Percentiles rank a stretch among this genome's conserved stretches.
phyloP scores from a whole-genome alignment of 2,797 vertebrate genomes.

The Lycodopsis pacificus region DNA sequence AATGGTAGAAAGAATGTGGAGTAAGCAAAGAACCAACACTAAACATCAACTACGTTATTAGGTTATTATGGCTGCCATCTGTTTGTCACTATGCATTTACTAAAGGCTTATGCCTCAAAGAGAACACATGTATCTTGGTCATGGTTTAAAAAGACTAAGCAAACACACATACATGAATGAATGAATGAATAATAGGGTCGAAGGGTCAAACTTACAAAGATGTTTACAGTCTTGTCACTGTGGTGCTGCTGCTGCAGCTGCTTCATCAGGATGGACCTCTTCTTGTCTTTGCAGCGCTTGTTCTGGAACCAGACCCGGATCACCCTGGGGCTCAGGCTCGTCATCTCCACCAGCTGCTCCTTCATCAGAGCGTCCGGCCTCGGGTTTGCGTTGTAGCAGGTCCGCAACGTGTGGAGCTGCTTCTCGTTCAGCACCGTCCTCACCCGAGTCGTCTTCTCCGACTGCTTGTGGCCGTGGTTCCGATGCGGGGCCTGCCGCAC shows the following conservation, averaged over 20 bases:
- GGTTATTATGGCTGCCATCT: not conserved
- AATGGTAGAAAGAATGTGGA: not conserved
- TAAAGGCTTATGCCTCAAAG: not conserved
- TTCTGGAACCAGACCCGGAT: conserved; percentile 99
- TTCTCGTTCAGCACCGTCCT: conserved; percentile 96
- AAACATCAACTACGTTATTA: not conserved
- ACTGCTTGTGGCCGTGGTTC: conserved; percentile 90
- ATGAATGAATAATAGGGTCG: conserved; percentile 29
- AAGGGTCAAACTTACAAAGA: conserved; percentile 77
- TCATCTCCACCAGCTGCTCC: conserved; percentile 98
- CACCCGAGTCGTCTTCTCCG: conserved; percentile 94
- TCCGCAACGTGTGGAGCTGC: conserved; percentile 94
- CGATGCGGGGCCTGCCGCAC: conserved; percentile 89
- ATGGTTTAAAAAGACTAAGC: not conserved
- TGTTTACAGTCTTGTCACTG: conserved; percentile 91
- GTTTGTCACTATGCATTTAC: not conserved
- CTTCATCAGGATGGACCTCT: conserved; percentile 92
- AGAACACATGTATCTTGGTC: not conserved
- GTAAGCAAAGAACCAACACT: not conserved
- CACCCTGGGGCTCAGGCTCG: conserved; percentile 93
- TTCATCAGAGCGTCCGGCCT: conserved; percentile 96
- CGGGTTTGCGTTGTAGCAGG: conserved; percentile 96
- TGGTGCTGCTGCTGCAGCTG: conserved; percentile 92
- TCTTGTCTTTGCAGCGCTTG: conserved; percentile 99
- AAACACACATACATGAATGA: not conserved